Conservation (phyloP, 2,888 invertebrate species). For the Temnothorax rugatulus region DNA sequence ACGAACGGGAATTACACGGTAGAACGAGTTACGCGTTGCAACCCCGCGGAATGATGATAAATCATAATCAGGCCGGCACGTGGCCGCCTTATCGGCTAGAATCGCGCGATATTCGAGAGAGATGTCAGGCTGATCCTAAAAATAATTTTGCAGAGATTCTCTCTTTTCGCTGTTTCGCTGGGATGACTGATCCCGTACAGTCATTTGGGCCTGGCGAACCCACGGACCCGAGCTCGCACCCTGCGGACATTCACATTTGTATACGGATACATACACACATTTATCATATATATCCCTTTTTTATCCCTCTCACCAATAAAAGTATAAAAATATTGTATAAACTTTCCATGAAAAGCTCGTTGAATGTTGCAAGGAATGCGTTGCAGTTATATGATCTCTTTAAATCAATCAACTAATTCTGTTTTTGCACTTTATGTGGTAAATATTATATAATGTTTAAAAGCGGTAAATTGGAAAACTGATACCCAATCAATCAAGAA, state of each 20-base stretch:
- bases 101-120: slow-evolving; percentile 6
- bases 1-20: slow-evolving; percentile 26
- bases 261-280: neutral
- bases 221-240: neutral
- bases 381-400: neutral
- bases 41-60: neutral
- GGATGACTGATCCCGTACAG: neutral
- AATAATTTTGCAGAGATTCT: neutral
- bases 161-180: neutral
- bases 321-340: neutral
- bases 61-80: neutral
- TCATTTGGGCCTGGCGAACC: neutral
- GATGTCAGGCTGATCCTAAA: slow-evolving; percentile 4
- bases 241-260: neutral
- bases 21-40: neutral
- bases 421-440: neutral
- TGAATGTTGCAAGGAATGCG: neutral
- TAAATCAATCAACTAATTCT: neutral
- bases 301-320: neutral
- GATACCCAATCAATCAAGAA: neutral
- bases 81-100: slow-evolving; percentile 21
- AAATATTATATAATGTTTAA: neutral
- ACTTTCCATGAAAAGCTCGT: neutral
- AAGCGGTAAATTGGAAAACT: neutral
- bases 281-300: neutral